Conservation (phyloP, 1,140 invertebrate species). For the Agrilus planipennis region DNA sequence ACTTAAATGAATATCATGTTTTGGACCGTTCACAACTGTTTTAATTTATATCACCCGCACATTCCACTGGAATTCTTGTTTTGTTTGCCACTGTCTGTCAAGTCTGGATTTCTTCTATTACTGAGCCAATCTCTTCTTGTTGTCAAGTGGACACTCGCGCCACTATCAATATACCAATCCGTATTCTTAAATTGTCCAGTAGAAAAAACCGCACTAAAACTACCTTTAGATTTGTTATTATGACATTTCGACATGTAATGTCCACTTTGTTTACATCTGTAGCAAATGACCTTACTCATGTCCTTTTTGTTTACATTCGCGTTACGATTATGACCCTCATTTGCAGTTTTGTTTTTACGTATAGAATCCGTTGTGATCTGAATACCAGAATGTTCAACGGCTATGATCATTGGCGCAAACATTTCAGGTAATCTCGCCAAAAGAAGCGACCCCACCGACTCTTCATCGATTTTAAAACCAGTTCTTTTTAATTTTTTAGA, state of each 20-base stretch:
- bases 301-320: neutral
- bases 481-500: conserved; percentile 13
- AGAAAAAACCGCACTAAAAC: conserved; percentile 8
- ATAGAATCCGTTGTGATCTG: conserved; percentile 17
- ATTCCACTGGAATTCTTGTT: conserved; percentile 18
- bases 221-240: conserved; percentile 6
- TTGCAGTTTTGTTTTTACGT: conserved; percentile 11
- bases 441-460: conserved; percentile 21
- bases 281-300: neutral
- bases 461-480: conserved; percentile 17
- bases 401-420: conserved; percentile 30
- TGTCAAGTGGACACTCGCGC: conserved; percentile 24
- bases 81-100: conserved; percentile 26
- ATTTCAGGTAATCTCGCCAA: conserved; percentile 25
- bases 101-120: neutral
- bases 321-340: neutral
- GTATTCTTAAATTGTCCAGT: conserved; percentile 14
- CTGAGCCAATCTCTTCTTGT: neutral
- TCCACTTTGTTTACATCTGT: neutral
- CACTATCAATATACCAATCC: conserved; percentile 26
- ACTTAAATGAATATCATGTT: neutral
- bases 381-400: conserved; percentile 28
- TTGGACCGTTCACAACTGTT: neutral
- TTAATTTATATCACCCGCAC: conserved; percentile 18
- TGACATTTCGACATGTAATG: conserved; percentile 1